Conservation (phyloP, 2,888 invertebrate species). For the Meteorus colon region DNA sequence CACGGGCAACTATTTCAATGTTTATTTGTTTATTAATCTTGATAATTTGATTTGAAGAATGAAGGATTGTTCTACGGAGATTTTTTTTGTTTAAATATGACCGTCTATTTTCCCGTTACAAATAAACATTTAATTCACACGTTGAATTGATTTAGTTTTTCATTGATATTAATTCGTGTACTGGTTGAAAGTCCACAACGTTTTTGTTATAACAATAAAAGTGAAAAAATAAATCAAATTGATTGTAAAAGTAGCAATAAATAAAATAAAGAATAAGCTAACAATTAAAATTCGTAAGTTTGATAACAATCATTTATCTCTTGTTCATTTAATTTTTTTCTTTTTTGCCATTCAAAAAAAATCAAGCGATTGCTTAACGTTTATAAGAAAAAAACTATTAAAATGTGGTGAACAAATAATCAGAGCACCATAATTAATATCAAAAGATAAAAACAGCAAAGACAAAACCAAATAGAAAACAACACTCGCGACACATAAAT, state of each 20-base stretch:
- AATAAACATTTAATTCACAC: constrained; percentile 21
- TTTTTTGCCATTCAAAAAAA: no score
- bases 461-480: no score
- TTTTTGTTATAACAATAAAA: constrained; percentile 44
- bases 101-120: neutral
- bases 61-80: no score
- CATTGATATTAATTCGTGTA: constrained; percentile 21
- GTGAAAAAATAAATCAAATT: constrained; percentile 14
- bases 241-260: constrained; percentile 2
- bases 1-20: neutral
- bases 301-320: neutral
- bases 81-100: neutral
- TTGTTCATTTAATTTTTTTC: no score
- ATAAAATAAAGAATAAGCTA: neutral
- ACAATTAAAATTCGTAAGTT: neutral
- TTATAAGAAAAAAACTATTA: no score
- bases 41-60: no score
- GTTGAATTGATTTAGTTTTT: constrained; percentile 23
- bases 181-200: constrained; percentile 49
- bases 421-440: no score
- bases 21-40: neutral
- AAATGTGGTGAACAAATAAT: no score
- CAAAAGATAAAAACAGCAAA: no score
- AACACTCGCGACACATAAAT: no score
- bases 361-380: no score